Evolutionary conservation across 2,888 invertebrate genomes (phyloP).

Genomic region (Autographa gamma): DNA sequence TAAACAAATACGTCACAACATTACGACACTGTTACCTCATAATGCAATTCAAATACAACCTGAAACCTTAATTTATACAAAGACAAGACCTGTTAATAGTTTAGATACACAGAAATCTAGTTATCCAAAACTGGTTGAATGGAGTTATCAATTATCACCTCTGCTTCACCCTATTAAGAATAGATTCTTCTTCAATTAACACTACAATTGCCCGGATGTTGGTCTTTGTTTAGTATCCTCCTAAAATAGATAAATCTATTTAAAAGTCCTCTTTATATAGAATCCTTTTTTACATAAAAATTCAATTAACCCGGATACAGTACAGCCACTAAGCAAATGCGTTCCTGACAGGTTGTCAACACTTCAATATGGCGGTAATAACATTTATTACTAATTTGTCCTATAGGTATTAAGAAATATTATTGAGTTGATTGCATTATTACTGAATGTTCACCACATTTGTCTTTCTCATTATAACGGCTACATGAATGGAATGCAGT

Average conservation of each 20-base stretch:
- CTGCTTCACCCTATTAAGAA: constrained; percentile 6
- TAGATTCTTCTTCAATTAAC: constrained; percentile 13
- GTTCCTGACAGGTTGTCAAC: too few relatives aligned
- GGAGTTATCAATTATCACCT: constrained; percentile 29
- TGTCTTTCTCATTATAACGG: constrained; percentile 7
- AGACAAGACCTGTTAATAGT: neutral
- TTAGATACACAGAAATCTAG: neutral
- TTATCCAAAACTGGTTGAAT: constrained; percentile 11
- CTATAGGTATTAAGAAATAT: too few relatives aligned
- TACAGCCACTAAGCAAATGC: too few relatives aligned
- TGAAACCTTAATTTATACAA: neutral
- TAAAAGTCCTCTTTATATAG: too few relatives aligned
- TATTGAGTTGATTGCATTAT: too few relatives aligned
- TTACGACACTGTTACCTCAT: neutral
- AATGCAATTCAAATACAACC: too few relatives aligned
- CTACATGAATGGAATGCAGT: neutral
- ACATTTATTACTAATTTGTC: too few relatives aligned
- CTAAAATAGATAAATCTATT: neutral
- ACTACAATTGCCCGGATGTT: constrained; percentile 5
- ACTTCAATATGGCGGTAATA: too few relatives aligned
- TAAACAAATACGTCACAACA: too few relatives aligned
- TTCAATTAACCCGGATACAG: too few relatives aligned
- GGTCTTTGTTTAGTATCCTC: neutral
- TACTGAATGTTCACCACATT: constrained; percentile 11
- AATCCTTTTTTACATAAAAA: too few relatives aligned